Evolutionary conservation across 1,140 invertebrate genomes (phyloP), one percentile per base, ranked within the genome.

Genomic region (Dendroctonus valens): DNA sequence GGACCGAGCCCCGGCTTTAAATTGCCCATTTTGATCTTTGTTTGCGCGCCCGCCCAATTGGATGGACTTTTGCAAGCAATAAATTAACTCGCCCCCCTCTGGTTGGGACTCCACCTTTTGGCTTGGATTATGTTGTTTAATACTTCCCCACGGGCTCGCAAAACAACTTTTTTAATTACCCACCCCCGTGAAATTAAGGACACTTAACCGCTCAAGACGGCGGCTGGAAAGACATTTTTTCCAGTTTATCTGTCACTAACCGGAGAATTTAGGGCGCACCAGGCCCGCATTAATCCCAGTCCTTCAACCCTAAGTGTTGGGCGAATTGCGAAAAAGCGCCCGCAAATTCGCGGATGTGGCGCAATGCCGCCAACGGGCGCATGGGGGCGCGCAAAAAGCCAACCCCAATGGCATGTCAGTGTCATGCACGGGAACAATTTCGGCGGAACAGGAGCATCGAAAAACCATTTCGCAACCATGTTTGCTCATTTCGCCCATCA

Each of bases 401-500:
- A 46, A 40, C 46, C 46, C 26, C 26, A 26, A 26, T 26, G 26
- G 26, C 1, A 26, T 53, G 65, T 67, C 65, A 67, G 49, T 60
- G 58, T 67, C 65, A 67, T 54, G 57, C 58, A 59, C 6, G 12
- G 57, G 39, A 54, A 39, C 57, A 67, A 67, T 67, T 67, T 67
- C 11, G 39, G 14, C 57, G 40, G 37, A 61, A 58, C 65, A 26
- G 65, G 52, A 62, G 59, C 58, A 61, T 55, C 51, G 58, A 62
- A 67, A 67, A 67, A 67, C 51, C 58, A 61, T 61, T 67, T 67
- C 42, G 44, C 55, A 42, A 67, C 65, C 65, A 59, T 67, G 65
- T 67, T 62, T 60, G 65, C 52, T 62, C 65, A 67, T 67, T 62
- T 67, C 38, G 58, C 54, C 65, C 59, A 67, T 67, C 65, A 67